Percentiles rank a stretch among this genome's conserved stretches.
These are phyloP conservation scores for Micrastur ruficollis DNA, from an alignment of 2,797 vertebrate species.

Conservation along the genomic window DNA sequence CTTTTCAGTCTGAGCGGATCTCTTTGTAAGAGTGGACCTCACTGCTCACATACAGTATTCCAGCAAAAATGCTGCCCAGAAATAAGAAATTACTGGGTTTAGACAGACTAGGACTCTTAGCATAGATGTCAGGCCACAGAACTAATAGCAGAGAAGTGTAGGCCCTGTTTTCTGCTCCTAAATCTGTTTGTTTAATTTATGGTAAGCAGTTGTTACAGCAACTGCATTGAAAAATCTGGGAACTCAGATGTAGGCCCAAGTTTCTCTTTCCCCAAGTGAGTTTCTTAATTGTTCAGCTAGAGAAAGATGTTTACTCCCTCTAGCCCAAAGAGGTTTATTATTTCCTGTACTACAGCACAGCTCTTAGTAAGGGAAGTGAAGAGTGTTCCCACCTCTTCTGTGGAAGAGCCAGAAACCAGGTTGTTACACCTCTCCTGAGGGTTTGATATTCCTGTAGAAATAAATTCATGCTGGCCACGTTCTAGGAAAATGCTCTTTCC, in stretches of 20 bases:
- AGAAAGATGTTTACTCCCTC: not conserved
- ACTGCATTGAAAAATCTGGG: not conserved
- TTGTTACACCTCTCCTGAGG: not conserved
- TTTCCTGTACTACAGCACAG: not conserved
- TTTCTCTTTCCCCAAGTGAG: not conserved
- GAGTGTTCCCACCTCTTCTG: not conserved
- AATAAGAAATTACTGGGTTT: not conserved
- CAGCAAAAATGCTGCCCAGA: not conserved
- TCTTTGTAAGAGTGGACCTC: not conserved
- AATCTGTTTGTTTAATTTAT: not conserved
- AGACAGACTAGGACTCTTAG: not conserved
- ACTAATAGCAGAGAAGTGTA: not conserved
- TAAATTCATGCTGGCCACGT: not conserved
- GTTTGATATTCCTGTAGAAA: not conserved
- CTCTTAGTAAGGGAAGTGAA: not conserved
- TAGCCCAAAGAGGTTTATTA: not conserved
- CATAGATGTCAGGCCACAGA: not conserved
- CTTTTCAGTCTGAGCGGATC: not conserved
- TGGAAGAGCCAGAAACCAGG: not conserved
- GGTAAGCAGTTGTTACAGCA: not conserved
- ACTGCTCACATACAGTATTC: not conserved
- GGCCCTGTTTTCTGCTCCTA: not conserved
- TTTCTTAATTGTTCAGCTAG: not conserved
- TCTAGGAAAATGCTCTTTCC: not conserved
- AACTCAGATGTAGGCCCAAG: not conserved